Conservation (phyloP, 2,888 invertebrate species). For the Carcina quercana region DNA sequence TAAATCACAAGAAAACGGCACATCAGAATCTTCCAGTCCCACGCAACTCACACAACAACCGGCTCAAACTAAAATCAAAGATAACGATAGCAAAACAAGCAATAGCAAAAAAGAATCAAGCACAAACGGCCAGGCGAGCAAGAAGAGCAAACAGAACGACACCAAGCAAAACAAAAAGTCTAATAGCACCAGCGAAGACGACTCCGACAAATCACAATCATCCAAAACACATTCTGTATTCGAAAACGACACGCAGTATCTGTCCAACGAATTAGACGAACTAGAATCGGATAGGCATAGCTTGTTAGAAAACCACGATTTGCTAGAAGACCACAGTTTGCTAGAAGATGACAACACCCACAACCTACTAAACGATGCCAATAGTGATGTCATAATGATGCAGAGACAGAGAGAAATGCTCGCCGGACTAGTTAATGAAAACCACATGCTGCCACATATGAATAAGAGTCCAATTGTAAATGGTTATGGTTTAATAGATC, state of each 20-base stretch:
- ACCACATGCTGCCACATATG: slow-evolving; percentile 47
- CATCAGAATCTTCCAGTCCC: slow-evolving; percentile 68
- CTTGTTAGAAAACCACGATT: slow-evolving; percentile 60
- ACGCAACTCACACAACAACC: slow-evolving; percentile 45
- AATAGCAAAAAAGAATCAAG: slow-evolving; percentile 57
- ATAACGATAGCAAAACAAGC: slow-evolving; percentile 49
- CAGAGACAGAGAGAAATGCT: slow-evolving; percentile 61
- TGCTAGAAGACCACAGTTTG: slow-evolving; percentile 61
- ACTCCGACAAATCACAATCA: slow-evolving; percentile 23
- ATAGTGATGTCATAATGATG: slow-evolving; percentile 52
- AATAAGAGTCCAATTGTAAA: slow-evolving; percentile 51
- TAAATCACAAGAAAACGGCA: slow-evolving; percentile 70
- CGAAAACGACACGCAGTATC: slow-evolving; percentile 49
- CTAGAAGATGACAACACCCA: slow-evolving; percentile 60
- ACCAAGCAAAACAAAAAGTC: slow-evolving; percentile 69
- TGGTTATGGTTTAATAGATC: slow-evolving; percentile 56
- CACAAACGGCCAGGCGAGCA: slow-evolving; percentile 56
- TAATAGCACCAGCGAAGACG: slow-evolving; percentile 57
- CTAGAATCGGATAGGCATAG: slow-evolving; percentile 68
- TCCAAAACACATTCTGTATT: slow-evolving; percentile 44
- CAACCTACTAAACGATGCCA: slow-evolving; percentile 50
- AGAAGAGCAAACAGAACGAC: slow-evolving; percentile 60
- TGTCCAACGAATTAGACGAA: slow-evolving; percentile 60
- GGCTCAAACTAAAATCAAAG: slow-evolving; percentile 68
- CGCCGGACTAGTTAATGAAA: slow-evolving; percentile 52